A percentile compares a stretch with the other conserved stretches of the same genome.
Evolutionary conservation across 2,113 vertebrate species (phyloP).

Genomic region (Platysternon megacephalum): DNA sequence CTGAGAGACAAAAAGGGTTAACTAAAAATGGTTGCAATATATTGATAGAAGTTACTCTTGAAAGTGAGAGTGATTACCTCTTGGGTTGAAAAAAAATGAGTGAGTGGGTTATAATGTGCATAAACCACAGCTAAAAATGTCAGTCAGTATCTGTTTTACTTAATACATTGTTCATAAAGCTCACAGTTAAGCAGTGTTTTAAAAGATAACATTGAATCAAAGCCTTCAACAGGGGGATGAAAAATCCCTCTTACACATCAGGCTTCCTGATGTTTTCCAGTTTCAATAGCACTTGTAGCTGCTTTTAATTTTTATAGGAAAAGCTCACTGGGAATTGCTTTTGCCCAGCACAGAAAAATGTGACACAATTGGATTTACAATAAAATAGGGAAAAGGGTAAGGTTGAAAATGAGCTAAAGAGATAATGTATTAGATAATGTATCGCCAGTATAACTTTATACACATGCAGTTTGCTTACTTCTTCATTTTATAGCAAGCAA

Average conservation of each 20-base stretch:
- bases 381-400: background rate
- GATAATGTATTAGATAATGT: background rate
- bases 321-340: background rate
- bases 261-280: background rate
- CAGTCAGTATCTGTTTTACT: background rate
- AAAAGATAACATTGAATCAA: background rate
- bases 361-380: constrained; percentile 33
- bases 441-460: background rate
- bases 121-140: background rate
- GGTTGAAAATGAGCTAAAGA: constrained; percentile 21
- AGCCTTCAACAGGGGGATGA: background rate
- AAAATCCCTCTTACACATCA: background rate
- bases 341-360: rapidly evolving
- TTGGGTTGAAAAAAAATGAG: background rate
- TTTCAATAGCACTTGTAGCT: background rate
- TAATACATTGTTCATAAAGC: background rate
- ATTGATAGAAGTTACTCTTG: background rate
- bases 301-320: constrained; percentile 9
- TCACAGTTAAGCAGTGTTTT: background rate
- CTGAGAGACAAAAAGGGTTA: background rate
- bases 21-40: background rate
- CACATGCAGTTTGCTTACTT: background rate
- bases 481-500: background rate
- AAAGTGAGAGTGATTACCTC: background rate
- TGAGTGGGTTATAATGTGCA: background rate